Base-by-base conservation (phyloP, 2,797 vertebrate genomes). In the Epinephelus malabaricus region DNA sequence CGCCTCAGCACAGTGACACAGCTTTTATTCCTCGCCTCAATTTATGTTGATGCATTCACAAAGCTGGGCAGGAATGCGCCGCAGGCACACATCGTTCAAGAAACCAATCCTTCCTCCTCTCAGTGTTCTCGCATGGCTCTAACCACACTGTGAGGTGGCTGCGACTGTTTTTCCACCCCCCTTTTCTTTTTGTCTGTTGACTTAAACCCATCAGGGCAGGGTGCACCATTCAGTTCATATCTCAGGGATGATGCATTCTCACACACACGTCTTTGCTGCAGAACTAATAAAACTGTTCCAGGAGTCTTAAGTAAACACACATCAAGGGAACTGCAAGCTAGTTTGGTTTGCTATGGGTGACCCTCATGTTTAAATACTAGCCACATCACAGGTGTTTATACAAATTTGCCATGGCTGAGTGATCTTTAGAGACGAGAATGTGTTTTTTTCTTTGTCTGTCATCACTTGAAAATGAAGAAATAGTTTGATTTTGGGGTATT, bases 21-120 rank as follows among this genome's bases (percentile, higher is more conserved):
- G 90, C 88, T 91, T 92, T 90, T 88, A 75, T 88, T 84, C 81
- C 53, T 72, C 34, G 46, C 73, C 61, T 87, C 78, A 86, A 83
- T 92, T 90, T 91, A 86, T 88, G 87, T 86, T 86, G 87, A 90
- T 87, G 82, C 83, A 86, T 89, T 90, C 87, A 90, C 80, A 87
- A 88, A 83, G 84, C 80, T 47, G 50, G 70, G 65, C 62, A 89
- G 72, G 84, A 92, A 88, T 89, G 87, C 54, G 53, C 79, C 78
- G 87, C 73, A 74, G 82, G 85, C 84, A 79, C 76, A 76, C 74
- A 86, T 80, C 83, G 30, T 81, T 86, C 82, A 86, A 82, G 88
- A 92, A 92, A 85, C 76, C 82, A 84, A 84, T 83, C 79, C 82
- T 81, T 82, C 84, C 80, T 79, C 61, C 77, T 40, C 69, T 82